These are phyloP conservation scores for Aphidius ervi DNA, from an alignment of 1,140 invertebrate species.

Conservation along the genomic window DNA sequence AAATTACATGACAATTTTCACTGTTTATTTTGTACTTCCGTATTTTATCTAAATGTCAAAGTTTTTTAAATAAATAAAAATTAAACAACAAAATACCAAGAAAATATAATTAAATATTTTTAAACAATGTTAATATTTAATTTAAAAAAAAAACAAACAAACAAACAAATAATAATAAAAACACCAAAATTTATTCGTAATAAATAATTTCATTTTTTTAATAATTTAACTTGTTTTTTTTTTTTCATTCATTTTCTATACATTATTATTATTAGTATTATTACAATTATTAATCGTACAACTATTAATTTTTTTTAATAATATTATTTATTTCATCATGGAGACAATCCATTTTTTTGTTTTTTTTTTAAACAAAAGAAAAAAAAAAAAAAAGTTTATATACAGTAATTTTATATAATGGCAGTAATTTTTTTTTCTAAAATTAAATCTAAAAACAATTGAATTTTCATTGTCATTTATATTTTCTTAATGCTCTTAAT, in stretches of 20 bases:
- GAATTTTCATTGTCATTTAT: too few relatives aligned
- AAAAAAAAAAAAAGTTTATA: too few relatives aligned
- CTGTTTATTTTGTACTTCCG: conserved; percentile 26
- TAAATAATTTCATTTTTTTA: conserved; percentile 36
- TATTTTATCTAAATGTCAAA: neutral
- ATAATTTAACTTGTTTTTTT: conserved; percentile 34
- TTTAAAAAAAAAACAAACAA: too few relatives aligned
- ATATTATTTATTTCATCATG: too few relatives aligned
- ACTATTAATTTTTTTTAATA: too few relatives aligned
- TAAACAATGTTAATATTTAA: neutral
- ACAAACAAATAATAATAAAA: neutral
- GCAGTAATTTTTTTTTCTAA: too few relatives aligned
- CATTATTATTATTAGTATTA: conserved; percentile 25
- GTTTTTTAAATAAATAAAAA: neutral
- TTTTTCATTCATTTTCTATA: conserved; percentile 23
- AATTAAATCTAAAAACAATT: too few relatives aligned
- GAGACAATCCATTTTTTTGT: too few relatives aligned
- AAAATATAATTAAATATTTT: neutral
- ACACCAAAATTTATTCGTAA: conserved; percentile 23
- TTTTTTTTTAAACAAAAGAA: too few relatives aligned
- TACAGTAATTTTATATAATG: too few relatives aligned
- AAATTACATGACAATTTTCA: conserved; percentile 17
- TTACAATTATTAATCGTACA: too few relatives aligned
- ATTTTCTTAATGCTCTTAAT: too few relatives aligned
- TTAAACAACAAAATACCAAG: neutral